Evolutionary conservation across 2,888 invertebrate genomes (phyloP).

Genomic region (Cecidostiba fungosa): DNA sequence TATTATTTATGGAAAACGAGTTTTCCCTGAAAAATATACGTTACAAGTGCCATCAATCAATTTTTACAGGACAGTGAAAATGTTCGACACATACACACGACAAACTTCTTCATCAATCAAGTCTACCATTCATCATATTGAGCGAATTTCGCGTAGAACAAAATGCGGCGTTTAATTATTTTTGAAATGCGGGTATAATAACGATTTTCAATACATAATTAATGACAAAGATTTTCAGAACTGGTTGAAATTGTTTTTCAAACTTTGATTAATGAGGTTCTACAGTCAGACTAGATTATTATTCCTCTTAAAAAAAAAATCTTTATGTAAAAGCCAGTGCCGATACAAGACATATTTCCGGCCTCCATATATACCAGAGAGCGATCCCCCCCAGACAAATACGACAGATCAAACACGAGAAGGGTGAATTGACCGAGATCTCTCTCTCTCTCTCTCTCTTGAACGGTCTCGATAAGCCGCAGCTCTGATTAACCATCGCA

Average conservation of each 20-base stretch:
- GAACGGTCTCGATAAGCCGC: not conserved
- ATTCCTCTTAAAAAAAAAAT: too few relatives aligned
- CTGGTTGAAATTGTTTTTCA: not conserved
- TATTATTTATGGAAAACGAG: not conserved
- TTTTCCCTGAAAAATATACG: not conserved
- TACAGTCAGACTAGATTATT: not conserved
- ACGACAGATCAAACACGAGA: not conserved
- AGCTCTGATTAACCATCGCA: not conserved
- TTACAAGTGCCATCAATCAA: not conserved
- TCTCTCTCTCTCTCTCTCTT: not conserved
- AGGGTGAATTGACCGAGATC: constrained; percentile 19
- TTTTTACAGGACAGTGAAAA: constrained; percentile 1
- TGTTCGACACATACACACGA: not conserved
- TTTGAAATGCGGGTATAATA: not conserved
- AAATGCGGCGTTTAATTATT: not conserved
- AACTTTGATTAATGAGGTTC: not conserved
- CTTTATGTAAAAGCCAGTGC: not conserved
- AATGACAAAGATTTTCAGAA: not conserved
- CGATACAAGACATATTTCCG: constrained; percentile 1
- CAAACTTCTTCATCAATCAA: not conserved
- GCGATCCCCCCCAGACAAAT: not conserved
- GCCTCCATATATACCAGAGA: not conserved
- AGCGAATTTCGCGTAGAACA: not conserved
- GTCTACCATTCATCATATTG: not conserved
- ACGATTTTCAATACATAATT: not conserved